Base-by-base conservation (phyloP, 1,140 invertebrate species). In the Megalopta genalis region DNA sequence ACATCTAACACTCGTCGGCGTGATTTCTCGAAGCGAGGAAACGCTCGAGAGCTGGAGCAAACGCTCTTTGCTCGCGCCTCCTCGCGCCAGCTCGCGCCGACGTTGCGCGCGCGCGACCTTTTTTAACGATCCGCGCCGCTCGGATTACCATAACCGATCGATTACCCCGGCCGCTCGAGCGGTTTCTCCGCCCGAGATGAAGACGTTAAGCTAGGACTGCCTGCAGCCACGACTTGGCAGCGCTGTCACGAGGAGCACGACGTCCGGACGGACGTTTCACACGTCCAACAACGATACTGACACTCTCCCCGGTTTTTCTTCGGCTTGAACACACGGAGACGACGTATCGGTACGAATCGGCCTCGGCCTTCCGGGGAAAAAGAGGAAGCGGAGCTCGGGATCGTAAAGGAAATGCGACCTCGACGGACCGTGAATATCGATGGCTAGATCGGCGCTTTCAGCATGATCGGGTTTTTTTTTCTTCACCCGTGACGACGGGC, bases 111-210 rank as follows among this genome's bases (percentile, higher is more conserved):
- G 25, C 69, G 69, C 57, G 57, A 68, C 77, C 49, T 73, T 82
- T 82, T 82, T 82, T 82, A 80, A 82, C 60, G 81, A 80, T 80
- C 77, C 64, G 52, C n/a, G 81, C 49, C 80, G 65, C 77, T 82
- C 59, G 81, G 70, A 82, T 82, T 82, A 82, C 81, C 77, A 82
- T 82, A 82, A 82, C 77, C 81, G 81, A 82, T 80, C 77, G 81
- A 82, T 82, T 82, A 80, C 77, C 16, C 42, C 49, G 52, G 66
- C 49, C 57, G 6, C 18, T 46, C 63, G 60, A 72, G 49, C 21
- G 54, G 59, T 80, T 82, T 80, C 77, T 25, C 70, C 37, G 46
- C 32, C 32, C 32, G 71, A 63, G 72, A 82, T 82, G 65, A 82
- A 82, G 81, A 82, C 77, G 81, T 82, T 82, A 64, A 75, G 72